phyloP scores from a whole-genome alignment of 2,113 vertebrate genomes.

The Ameiurus melas region DNA sequence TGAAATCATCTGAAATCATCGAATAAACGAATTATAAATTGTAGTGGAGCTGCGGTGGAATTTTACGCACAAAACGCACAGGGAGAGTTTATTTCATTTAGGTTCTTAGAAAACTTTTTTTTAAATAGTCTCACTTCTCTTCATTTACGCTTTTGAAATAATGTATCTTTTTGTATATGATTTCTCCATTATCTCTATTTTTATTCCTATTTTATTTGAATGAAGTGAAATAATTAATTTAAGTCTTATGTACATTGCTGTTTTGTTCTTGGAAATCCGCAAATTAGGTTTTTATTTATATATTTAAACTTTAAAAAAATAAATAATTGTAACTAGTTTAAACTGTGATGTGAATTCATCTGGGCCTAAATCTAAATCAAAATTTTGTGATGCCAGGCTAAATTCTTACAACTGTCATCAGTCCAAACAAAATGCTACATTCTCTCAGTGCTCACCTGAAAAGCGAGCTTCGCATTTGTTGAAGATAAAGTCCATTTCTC shows the following conservation, averaged over 20 bases:
- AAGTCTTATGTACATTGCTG: background rate
- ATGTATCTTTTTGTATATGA: background rate
- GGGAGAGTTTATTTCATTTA: background rate
- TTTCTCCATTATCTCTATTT: background rate
- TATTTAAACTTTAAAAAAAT: too few relatives aligned
- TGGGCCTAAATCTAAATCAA: background rate
- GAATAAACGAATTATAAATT: background rate
- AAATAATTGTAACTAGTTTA: background rate
- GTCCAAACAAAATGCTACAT: background rate
- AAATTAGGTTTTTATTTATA: background rate
- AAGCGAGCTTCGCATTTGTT: constrained; percentile 31
- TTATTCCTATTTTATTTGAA: background rate
- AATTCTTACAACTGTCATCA: background rate
- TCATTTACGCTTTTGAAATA: background rate
- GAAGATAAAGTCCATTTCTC: constrained; percentile 40
- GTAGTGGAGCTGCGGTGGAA: background rate
- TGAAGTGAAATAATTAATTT: background rate
- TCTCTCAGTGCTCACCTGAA: constrained; percentile 33
- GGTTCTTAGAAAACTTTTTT: background rate
- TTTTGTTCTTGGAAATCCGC: background rate
- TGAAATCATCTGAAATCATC: background rate
- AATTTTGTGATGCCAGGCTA: background rate
- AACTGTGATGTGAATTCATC: background rate
- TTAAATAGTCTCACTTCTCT: background rate
- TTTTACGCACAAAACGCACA: background rate